phyloP scores from a whole-genome alignment of 1,140 invertebrate species.

The Rhopalosiphum maidis region DNA sequence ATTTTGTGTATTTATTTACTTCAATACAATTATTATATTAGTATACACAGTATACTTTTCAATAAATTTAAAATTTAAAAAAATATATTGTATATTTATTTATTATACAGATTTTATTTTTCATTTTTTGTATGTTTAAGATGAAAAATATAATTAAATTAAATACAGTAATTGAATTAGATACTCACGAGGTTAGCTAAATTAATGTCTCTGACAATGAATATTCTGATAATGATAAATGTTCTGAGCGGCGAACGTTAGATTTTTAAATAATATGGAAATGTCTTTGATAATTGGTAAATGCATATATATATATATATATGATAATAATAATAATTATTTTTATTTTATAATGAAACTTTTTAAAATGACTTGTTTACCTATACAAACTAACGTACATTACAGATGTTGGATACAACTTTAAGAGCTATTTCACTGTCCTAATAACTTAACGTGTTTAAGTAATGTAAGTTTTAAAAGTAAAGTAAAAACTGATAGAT shows the following conservation, averaged over 20 bases:
- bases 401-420: not conserved
- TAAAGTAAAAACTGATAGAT: not conserved
- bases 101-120: not conserved
- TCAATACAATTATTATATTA: not conserved
- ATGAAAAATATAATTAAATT: not conserved
- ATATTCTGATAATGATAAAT: not conserved
- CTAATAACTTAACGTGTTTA: not conserved
- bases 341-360: not conserved
- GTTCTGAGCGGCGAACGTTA: not conserved
- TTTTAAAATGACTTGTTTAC: not conserved
- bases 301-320: not conserved
- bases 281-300: not conserved
- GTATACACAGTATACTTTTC: not conserved
- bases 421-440: not conserved
- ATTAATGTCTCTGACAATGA: not conserved
- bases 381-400: not conserved
- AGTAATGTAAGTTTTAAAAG: not conserved
- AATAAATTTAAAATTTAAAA: not conserved
- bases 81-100: not conserved
- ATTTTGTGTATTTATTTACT: not conserved
- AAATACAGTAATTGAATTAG: not conserved
- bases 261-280: not conserved
- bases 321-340: too few species aligned
- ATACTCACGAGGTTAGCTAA: not conserved
- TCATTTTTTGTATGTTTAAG: not conserved